Evolutionary conservation across 2,888 invertebrate genomes (phyloP).

Genomic region (Diaphora mendica): DNA sequence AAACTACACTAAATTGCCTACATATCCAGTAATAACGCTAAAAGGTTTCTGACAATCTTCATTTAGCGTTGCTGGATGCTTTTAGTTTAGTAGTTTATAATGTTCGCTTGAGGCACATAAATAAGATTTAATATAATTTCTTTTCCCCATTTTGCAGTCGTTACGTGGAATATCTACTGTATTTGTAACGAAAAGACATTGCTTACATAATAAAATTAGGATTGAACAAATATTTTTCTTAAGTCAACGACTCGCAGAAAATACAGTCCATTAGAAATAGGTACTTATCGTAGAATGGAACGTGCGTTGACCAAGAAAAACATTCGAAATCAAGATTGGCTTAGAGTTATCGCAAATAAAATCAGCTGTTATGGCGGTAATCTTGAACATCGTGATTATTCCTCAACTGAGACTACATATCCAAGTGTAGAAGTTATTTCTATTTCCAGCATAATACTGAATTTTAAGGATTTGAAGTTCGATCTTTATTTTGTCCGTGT

Average conservation of each 20-base stretch:
- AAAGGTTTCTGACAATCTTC: conserved; percentile 44
- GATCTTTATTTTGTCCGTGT: not conserved
- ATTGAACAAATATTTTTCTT: not conserved
- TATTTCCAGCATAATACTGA: not conserved
- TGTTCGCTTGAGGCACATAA: conserved; percentile 8
- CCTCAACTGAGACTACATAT: not conserved
- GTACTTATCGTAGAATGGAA: not conserved
- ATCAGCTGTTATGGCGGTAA: not conserved
- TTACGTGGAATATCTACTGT: not conserved
- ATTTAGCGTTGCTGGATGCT: conserved; percentile 32
- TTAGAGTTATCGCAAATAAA: not conserved
- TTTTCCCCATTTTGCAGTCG: not conserved
- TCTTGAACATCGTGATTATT: not conserved
- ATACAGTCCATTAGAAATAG: not conserved
- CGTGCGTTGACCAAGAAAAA: not conserved
- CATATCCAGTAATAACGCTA: conserved; percentile 33
- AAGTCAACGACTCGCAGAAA: not conserved
- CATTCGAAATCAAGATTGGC: not conserved
- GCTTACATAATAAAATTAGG: not conserved
- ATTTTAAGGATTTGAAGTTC: not conserved
- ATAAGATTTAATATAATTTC: conserved; percentile 16
- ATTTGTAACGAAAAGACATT: not conserved
- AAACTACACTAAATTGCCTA: conserved; percentile 6
- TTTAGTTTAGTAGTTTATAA: conserved; percentile 27
- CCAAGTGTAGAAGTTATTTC: not conserved